Base-by-base conservation (phyloP, 2,797 vertebrate species). In the Taenioides sp. region DNA sequence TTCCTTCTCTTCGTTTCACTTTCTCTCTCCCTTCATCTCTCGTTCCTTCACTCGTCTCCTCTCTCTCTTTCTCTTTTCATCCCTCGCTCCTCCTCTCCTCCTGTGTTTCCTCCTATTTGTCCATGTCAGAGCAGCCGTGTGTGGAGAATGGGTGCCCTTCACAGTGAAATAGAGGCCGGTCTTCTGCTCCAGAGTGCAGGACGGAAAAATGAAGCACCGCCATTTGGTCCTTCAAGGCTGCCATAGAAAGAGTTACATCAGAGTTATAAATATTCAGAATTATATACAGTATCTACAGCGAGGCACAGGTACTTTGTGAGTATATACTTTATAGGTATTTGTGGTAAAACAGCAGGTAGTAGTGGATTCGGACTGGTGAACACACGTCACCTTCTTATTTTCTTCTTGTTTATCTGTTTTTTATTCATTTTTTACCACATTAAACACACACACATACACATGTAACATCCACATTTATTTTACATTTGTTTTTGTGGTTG, bases 141-240 rank as follows among this genome's bases (percentile, higher is more conserved):
- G 76, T 82, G 55, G 67, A 84, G 82, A 88, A 83, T 80, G 77
- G 76, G 57, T 67, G 74, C 23, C 79, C 73, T 85, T 88, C 85
- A 79, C 43, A 55, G 60, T 69, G 40, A 79, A 79, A 83, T 80
- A 79, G 61, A 22, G 27, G 17, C 25, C 55, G 64, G 65, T 63
- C 75, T 71, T 73, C 16, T 61, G 54, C 59, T 81, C 28, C 64
- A 17, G 71, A 63, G 18, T 47, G 43, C 43, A 62, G 27, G 9
- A 2, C 34, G 40, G n/a, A 55, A 31, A 3, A 11, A 17, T 55
- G 22, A 69, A 52, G 40, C 22, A 67, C 50, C 63, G 22, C 2
- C 23, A 22, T 43, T 7, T 2, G 4, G 49, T 59, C 47, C 74
- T 75, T 60, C 7, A 61, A 59, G 75, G 70, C 27, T 60, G 69